Percentiles rank a stretch among this genome's conserved stretches.
Conservation (phyloP, 37 sponge, comb jelly and placozoan genomes). For the Agelas oroides region DNA sequence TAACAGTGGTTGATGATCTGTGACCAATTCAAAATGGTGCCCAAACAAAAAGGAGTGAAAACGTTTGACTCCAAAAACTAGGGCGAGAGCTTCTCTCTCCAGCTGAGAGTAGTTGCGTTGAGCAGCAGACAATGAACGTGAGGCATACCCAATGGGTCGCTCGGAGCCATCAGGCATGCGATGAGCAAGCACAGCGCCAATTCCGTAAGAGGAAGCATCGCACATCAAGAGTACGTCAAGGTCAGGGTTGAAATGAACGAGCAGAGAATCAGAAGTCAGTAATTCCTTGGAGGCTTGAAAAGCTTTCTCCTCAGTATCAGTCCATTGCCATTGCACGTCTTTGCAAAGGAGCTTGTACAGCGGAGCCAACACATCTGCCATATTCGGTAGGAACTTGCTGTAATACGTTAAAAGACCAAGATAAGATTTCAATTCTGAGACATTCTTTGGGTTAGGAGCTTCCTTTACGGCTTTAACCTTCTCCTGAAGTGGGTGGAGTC, state of each 20-base stretch:
- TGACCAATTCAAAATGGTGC: constrained; percentile 8
- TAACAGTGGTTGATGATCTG: constrained; percentile 32
- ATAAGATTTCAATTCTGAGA: constrained; percentile 34
- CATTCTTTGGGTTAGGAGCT: constrained; percentile 35
- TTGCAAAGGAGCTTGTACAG: background rate
- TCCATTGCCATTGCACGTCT: constrained; percentile 15
- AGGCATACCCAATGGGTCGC: no score
- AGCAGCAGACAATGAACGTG: constrained; percentile 1
- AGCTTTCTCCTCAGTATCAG: constrained; percentile 24
- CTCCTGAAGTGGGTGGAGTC: no score
- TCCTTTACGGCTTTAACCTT: constrained; percentile 16
- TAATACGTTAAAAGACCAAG: constrained; percentile 49
- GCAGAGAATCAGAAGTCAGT: constrained; percentile 13
- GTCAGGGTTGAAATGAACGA: constrained; percentile 52
- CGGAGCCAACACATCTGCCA: constrained; percentile 3
- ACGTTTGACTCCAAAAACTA: constrained; percentile 6
- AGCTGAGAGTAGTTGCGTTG: no score
- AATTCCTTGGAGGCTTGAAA: constrained; percentile 44
- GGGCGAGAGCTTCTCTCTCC: constrained; percentile 14
- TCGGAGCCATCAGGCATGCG: no score
- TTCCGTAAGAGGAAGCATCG: no score
- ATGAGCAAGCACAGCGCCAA: no score
- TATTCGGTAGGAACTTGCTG: constrained; percentile 21
- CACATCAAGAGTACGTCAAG: no score
- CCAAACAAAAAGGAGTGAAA: background rate